Evolutionary conservation across 2,113 vertebrate species (phyloP).

Genomic region (Cyanoramphus novaezelandiae): DNA sequence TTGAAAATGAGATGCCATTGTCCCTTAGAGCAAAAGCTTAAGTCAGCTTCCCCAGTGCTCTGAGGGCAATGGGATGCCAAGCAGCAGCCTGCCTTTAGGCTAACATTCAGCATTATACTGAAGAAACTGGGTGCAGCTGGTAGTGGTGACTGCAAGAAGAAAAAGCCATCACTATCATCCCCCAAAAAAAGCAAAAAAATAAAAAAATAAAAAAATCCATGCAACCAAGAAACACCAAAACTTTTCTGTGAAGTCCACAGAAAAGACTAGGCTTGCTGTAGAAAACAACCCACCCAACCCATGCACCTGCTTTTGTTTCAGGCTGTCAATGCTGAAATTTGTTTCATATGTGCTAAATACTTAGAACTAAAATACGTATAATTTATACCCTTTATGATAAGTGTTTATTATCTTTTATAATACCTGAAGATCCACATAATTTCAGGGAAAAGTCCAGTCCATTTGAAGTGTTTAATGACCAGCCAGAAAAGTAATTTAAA

Average conservation of each 20-base stretch:
- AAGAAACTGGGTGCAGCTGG: neutral
- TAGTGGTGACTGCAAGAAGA: neutral
- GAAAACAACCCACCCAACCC: neutral
- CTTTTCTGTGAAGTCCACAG: neutral
- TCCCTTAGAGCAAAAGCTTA: neutral
- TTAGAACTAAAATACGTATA: neutral
- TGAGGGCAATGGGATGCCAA: neutral
- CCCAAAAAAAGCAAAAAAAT: neutral
- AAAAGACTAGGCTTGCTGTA: neutral
- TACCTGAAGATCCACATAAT: rapidly evolving
- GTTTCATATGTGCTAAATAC: neutral
- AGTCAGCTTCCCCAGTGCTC: neutral
- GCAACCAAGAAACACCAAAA: neutral
- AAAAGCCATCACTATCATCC: neutral
- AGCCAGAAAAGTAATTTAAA: neutral
- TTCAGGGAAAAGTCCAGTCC: neutral
- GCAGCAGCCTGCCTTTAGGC: neutral
- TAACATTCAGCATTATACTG: neutral
- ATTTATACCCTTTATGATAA: rapidly evolving
- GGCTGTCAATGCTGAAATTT: neutral
- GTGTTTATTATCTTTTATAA: neutral
- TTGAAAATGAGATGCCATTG: neutral
- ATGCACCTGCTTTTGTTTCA: neutral
- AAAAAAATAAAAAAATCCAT: neutral
- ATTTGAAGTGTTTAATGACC: neutral